Base-by-base conservation (phyloP, 2,888 invertebrate species). In the Microplitis deprimator region DNA sequence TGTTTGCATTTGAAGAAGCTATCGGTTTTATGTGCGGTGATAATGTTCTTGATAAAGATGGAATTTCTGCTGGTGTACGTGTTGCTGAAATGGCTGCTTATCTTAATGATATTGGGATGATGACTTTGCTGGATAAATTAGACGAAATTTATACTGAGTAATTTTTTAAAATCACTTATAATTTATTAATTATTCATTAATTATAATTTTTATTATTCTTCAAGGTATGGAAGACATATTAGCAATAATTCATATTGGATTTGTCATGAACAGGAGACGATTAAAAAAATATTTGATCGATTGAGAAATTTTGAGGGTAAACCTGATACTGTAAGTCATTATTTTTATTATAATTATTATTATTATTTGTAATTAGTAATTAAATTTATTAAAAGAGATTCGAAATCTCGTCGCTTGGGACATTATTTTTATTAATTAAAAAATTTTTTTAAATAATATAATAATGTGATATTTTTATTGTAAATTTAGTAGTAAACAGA, bases 1-100 rank as follows among this genome's bases (percentile, higher is more conserved):
- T 99, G 73, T 97, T 98, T 90, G 98, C 98, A 0, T 99, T 96
- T 90, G 99, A 99, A 89, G 99, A 99, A 91, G 98, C 99, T 0
- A 98, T 99, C 87, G 99, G 98, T 0, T 99, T 96, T 88, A 98
- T 99, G 98, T 96, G 96, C 87, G 95, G 95, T n/a, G 92, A 93
- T 3, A 91, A 91, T 5, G 97, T 98, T 5, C 91, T 98, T 4
- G 99, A 99, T 89, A 99, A 99, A 88, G 99, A 99, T 90, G 99
- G 99, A 0, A 93, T 99, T 1, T 95, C 95, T 59, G 98, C 98
- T 0, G 97, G 96, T 0, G 94, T 94, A 16, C 93, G 94, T 73
- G 90, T 95, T 75, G 94, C 95, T 6, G 95, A 97, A 85, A 91
- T 97, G 91, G 93, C 93, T 4, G 92, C 93, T 0, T 94, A 94